These are phyloP conservation scores for Anabas testudineus DNA, from an alignment of 2,797 vertebrate genomes.

Conservation along the genomic window DNA sequence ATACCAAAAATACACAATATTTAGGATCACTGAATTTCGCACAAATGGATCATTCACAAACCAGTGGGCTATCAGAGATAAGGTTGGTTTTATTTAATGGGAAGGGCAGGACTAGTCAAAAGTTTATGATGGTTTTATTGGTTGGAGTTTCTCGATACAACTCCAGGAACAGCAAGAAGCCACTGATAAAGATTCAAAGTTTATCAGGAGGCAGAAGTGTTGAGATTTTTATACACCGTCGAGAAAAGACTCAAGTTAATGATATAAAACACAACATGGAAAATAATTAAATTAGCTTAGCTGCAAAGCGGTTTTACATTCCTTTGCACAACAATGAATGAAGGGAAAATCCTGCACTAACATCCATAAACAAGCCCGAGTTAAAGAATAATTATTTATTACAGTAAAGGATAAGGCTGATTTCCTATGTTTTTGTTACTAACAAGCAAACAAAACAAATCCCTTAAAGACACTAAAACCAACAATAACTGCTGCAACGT, in stretches of 20 bases:
- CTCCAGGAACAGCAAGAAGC: neutral
- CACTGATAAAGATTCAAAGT: neutral
- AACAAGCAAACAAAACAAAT: too few species aligned
- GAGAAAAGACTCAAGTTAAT: neutral
- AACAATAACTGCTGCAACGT: too few species aligned
- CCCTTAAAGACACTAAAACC: too few species aligned
- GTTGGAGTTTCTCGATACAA: neutral
- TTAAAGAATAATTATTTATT: conserved; percentile 8
- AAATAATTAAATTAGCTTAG: neutral
- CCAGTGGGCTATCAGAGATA: conserved; percentile 1
- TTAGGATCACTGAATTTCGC: neutral
- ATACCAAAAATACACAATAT: neutral
- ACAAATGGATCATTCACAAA: conserved; percentile 9
- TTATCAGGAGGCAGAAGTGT: neutral
- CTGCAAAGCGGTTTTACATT: neutral
- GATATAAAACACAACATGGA: neutral
- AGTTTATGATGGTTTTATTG: conserved; percentile 8
- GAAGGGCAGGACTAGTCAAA: conserved; percentile 5
- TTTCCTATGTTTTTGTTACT: too few species aligned
- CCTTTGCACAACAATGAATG: neutral
- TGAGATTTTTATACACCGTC: neutral
- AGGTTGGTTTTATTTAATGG: neutral
- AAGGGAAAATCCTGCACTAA: conserved; percentile 1
- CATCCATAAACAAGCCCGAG: neutral
- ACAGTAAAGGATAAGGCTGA: too few species aligned